These are phyloP conservation scores for Nestor notabilis DNA, from an alignment of 2,113 vertebrate genomes.

Conservation along the genomic window DNA sequence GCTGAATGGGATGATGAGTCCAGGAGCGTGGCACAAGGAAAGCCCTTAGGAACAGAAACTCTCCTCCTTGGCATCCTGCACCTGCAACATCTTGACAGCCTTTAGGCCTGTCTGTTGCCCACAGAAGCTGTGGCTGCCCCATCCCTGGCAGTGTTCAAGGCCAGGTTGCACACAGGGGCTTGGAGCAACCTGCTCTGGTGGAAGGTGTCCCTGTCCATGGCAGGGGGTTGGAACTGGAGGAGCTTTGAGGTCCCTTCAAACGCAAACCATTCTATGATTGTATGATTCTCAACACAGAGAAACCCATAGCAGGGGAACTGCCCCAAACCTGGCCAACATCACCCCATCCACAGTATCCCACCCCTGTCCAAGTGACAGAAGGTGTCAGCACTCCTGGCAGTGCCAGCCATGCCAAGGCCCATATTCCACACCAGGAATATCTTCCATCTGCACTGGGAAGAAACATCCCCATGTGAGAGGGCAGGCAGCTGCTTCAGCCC, in stretches of 20 bases:
- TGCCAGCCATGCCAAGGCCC: rapidly evolving
- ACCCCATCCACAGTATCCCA: rapidly evolving
- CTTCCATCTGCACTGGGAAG: background rate
- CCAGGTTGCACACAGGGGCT: background rate
- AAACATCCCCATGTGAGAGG: background rate
- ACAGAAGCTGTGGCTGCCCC: background rate
- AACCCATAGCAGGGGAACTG: background rate
- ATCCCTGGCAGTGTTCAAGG: background rate
- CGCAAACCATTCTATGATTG: background rate
- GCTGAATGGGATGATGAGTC: background rate
- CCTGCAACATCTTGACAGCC: background rate
- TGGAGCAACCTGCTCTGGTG: background rate
- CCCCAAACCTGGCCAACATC: rapidly evolving
- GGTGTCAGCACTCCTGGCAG: rapidly evolving
- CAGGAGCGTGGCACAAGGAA: background rate
- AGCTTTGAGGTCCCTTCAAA: background rate
- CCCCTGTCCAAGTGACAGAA: background rate
- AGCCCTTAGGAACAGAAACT: background rate
- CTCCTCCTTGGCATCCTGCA: background rate
- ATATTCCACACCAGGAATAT: background rate
- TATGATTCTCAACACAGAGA: background rate
- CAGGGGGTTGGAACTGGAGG: background rate
- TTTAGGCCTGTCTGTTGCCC: background rate
- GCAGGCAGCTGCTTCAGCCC: background rate
- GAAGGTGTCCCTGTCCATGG: too few species aligned